Evolutionary conservation across 2,797 vertebrate genomes (phyloP).

Genomic region (Rhincodon typus): DNA sequence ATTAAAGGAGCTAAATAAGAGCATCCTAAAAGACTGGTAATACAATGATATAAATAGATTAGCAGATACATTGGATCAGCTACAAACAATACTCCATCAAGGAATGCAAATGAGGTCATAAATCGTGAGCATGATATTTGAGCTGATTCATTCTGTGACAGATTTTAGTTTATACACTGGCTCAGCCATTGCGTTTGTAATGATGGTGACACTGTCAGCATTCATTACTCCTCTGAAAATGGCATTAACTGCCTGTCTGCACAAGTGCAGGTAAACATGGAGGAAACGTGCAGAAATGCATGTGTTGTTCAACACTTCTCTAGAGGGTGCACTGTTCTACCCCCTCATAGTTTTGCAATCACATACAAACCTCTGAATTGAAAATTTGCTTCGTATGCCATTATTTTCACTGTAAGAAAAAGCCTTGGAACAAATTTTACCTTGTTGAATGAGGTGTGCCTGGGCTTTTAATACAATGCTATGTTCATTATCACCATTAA

Average conservation of each 20-base stretch:
- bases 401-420: not conserved
- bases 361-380: not conserved
- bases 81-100: not conserved
- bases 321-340: not conserved
- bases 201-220: not conserved
- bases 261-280: too few species aligned
- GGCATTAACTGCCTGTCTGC: not conserved
- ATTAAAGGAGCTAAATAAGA: not conserved
- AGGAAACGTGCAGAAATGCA: too few species aligned
- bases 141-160: not conserved
- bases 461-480: too few species aligned
- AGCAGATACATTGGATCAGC: not conserved
- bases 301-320: too few species aligned
- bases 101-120: not conserved
- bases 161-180: not conserved
- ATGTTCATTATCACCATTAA: not conserved
- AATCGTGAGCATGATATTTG: not conserved
- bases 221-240: not conserved
- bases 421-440: not conserved
- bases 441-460: not conserved
- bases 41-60: constrained; percentile 3
- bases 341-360: not conserved
- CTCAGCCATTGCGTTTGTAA: not conserved
- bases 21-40: not conserved
- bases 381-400: not conserved